Conservation (phyloP, 1,140 invertebrate species). For the Centruroides vittatus region DNA sequence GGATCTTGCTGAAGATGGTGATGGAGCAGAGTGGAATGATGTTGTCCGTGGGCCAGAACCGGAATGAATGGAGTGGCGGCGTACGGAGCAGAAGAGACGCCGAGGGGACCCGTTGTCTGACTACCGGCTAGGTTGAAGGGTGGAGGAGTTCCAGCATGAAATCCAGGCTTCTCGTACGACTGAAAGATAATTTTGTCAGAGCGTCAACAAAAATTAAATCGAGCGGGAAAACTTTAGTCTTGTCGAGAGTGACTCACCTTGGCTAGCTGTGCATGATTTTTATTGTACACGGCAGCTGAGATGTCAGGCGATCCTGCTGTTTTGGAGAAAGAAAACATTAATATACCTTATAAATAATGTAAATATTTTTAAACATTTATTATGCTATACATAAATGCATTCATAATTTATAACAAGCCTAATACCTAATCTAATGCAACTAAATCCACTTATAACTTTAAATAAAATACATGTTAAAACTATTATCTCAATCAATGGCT, state of each 20-base stretch:
- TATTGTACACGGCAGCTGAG: slow-evolving; percentile 46
- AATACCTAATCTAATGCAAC: too few relatives aligned
- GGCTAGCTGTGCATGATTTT: slow-evolving; percentile 51
- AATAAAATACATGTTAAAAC: too few relatives aligned
- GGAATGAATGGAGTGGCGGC: slow-evolving; percentile 43
- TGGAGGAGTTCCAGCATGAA: slow-evolving; percentile 65
- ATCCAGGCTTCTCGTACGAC: slow-evolving; percentile 72
- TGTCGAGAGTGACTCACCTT: slow-evolving; percentile 42
- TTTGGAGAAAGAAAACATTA: slow-evolving; percentile 17
- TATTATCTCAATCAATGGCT: too few relatives aligned
- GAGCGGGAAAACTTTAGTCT: too few relatives aligned
- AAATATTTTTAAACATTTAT: too few relatives aligned
- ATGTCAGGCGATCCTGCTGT: slow-evolving; percentile 37
- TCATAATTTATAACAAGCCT: too few relatives aligned
- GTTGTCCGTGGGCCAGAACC: slow-evolving; percentile 47
- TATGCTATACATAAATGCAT: too few relatives aligned
- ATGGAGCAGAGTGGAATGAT: slow-evolving; percentile 49
- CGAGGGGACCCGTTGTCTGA: slow-evolving; percentile 48
- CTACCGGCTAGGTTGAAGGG: slow-evolving; percentile 57
- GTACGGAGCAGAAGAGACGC: slow-evolving; percentile 45
- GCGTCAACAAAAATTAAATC: too few relatives aligned
- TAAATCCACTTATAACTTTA: too few relatives aligned
- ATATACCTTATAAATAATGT: background rate
- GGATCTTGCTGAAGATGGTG: slow-evolving; percentile 54
- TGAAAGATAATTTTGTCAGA: slow-evolving; percentile 23